Base-by-base conservation (phyloP, 2,888 invertebrate species). In the Platerodrilus igneus region DNA sequence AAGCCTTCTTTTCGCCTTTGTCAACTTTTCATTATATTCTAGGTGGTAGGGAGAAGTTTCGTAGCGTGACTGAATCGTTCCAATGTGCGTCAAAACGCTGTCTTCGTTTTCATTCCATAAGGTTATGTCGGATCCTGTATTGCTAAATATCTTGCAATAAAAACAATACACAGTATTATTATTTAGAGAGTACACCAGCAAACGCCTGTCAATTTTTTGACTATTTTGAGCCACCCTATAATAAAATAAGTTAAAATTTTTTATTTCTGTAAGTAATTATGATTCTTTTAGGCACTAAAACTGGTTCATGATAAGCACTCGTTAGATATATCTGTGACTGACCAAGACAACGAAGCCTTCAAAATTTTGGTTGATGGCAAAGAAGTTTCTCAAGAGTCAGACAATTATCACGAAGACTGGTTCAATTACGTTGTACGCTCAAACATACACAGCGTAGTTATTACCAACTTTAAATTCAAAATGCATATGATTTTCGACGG, bases 241-340 rank as follows among this genome's bases (percentile, higher is more conserved):
- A n/a, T 19, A 2, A 22, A 15, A 13, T 8, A 20, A 13, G n/a
- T n/a, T n/a, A n/a, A n/a, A n/a, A 23, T 30, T n/a, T n/a, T n/a
- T n/a, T n/a, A n/a, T 7, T 3, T 4, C 10, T 25, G 8, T 32
- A 3, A 8, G 4, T 17, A 28, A 10, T 13, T 16, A 13, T 28
- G 9, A n/a, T 43, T 30, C 41, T 54, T 48, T 33, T 37, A 62
- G 62, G 58, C 56, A 15, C 20, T 62, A 2, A 57, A 56, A 44
- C 27, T 59, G 10, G 40, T 52, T 10, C 46, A 52, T 21, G 43
- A 47, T 18, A 33, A 42, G 3, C 52, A 60, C 34, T 39, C 28
- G 4, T n/a, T 63, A 1, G 54, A 62, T 46, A 51, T 62, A 8
- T 32, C 53, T 2, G 58, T 59, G 4, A 45, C 44, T 28, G 53